Base-by-base conservation (phyloP, 2,113 vertebrate species). In the Salminus brasiliensis region DNA sequence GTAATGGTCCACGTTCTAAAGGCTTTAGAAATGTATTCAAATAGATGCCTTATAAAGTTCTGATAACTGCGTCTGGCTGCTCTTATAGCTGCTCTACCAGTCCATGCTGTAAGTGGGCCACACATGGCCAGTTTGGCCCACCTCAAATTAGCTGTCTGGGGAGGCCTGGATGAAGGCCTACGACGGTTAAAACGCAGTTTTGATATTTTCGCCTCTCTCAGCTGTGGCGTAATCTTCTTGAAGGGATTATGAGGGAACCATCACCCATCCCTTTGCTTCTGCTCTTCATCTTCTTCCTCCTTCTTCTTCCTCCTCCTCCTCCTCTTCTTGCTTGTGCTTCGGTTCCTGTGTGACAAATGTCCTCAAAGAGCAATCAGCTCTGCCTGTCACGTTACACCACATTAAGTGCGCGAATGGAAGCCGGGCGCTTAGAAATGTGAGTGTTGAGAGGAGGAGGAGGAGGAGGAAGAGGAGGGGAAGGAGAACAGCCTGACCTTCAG, bases 341-440 rank as follows among this genome's bases (percentile, higher is more conserved):
- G 18, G 11, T 34, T 30, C 16, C 69, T 34, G 57, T 13, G 21
- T 68, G 63, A 77, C 63, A 57, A 53, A 55, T 16, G 65, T 36
- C 55, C 65, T 77, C 39, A 47, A 75, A 32, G n/a, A 49, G 72
- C 79, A 75, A 36, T 74, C 52, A 27, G 30, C 57, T 71, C 43
- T 41, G 57, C 18, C 69, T 60, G 23, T 76, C 82, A 80, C 41
- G 53, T 53, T 27, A 30, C 32, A 1, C 52, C 49, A 21, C 43
- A 62, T 41, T 53, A 74, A 73, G 13, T 25, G 62, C 21, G 15
- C 47, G 27, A 62, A 39, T 10, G n/a, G 60, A 29, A 63, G 30
- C 74, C 60, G 49, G 52, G 55, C 23, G 68, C 75, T 60, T 71
- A 43, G 27, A 68, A 36, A 75, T 62, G 76, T 25, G 32, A 69